Conservation (phyloP, 2,113 vertebrate species). For the Anhinga anhinga region DNA sequence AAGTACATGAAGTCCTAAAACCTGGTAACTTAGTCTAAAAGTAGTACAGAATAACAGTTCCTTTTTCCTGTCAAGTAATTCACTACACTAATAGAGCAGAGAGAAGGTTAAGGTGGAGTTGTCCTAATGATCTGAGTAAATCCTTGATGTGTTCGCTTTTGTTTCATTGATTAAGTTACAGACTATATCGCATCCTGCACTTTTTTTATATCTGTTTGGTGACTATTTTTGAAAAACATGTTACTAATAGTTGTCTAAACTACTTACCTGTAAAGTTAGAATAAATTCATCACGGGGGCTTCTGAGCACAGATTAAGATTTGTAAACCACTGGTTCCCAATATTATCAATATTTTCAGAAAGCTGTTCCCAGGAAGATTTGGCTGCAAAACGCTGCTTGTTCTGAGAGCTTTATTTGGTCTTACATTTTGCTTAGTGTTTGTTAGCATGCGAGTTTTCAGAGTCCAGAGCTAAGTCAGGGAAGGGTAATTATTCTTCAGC, state of each 20-base stretch:
- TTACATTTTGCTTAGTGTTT: slow-evolving; percentile 40
- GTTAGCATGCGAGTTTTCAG: slow-evolving; percentile 6
- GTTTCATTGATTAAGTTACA: neutral
- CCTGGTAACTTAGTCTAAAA: neutral
- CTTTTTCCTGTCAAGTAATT: neutral
- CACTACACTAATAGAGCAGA: neutral
- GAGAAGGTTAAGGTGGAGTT: neutral
- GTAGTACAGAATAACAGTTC: neutral
- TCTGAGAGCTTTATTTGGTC: slow-evolving; percentile 51
- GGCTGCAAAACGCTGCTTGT: slow-evolving; percentile 23
- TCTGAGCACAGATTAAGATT: neutral
- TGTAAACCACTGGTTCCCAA: neutral
- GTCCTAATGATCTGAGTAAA: neutral
- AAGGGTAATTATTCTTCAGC: slow-evolving; percentile 20
- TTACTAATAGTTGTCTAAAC: neutral
- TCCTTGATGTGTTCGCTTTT: neutral
- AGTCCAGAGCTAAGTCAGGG: slow-evolving; percentile 8
- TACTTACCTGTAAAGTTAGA: neutral
- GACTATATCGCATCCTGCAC: neutral
- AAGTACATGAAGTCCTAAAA: neutral
- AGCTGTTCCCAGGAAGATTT: slow-evolving; percentile 24
- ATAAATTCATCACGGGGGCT: neutral
- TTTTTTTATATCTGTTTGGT: neutral
- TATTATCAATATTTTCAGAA: slow-evolving; percentile 35
- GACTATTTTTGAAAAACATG: neutral